Percentiles rank a stretch among this genome's conserved stretches.
Evolutionary conservation across 2,888 invertebrate genomes (phyloP).

Genomic region (Drosophila cognata): DNA sequence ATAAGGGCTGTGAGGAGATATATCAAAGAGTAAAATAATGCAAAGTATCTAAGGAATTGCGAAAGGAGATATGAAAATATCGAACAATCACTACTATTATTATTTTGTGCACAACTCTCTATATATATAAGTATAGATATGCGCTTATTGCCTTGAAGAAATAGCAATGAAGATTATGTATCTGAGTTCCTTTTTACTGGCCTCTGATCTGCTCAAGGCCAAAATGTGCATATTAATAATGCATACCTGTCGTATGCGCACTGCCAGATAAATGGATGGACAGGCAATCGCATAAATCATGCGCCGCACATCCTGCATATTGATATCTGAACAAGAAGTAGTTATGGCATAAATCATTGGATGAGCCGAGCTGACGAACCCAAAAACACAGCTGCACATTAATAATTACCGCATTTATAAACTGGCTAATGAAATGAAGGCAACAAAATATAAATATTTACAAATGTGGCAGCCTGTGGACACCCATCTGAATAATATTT

Average conservation of each 20-base stretch:
- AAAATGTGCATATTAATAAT: slow-evolving; percentile 49
- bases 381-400: slow-evolving; percentile 31
- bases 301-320: slow-evolving; percentile 65
- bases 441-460: slow-evolving; percentile 10
- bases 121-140: neutral
- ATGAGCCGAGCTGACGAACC: slow-evolving; percentile 11
- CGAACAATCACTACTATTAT: neutral
- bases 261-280: slow-evolving; percentile 24
- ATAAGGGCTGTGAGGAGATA: neutral
- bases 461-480: neutral
- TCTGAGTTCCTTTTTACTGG: neutral
- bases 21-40: neutral
- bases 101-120: neutral
- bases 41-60: neutral
- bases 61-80: neutral
- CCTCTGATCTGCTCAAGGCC: slow-evolving; percentile 24
- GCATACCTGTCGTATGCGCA: slow-evolving; percentile 43
- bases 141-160: neutral
- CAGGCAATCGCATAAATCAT: slow-evolving; percentile 58
- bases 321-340: slow-evolving; percentile 38
- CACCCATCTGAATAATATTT: slow-evolving; percentile 47
- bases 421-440: slow-evolving; percentile 30
- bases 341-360: slow-evolving; percentile 60
- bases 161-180: neutral
- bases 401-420: slow-evolving; percentile 52